Percentiles rank a stretch among this genome's conserved stretches.
phyloP scores from a whole-genome alignment of 2,113 vertebrate species.

The Speoplatyrhinus poulsoni region DNA sequence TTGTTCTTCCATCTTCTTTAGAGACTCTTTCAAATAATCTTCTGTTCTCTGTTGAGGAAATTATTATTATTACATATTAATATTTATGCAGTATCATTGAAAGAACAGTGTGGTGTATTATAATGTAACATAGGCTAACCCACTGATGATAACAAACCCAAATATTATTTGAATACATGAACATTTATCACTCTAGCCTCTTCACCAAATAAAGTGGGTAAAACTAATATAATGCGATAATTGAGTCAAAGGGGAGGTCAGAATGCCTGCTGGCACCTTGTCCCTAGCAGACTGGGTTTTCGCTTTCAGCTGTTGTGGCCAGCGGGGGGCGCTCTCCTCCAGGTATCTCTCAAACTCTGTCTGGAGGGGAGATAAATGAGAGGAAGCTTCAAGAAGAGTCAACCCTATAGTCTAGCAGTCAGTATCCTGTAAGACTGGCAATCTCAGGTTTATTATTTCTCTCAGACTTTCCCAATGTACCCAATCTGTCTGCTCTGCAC shows the following conservation, averaged over 20 bases:
- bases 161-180: too few relatives aligned
- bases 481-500: too few relatives aligned
- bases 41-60: constrained; percentile 48
- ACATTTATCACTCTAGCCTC: too few relatives aligned
- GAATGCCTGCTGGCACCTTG: constrained; percentile 37
- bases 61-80: background rate
- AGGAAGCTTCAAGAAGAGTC: background rate
- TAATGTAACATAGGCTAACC: too few relatives aligned
- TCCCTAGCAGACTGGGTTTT: constrained; percentile 47
- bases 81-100: background rate
- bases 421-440: too few relatives aligned
- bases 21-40: constrained; percentile 34
- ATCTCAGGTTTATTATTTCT: too few relatives aligned
- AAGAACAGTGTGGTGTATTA: background rate
- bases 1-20: constrained; percentile 33
- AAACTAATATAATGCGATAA: background rate
- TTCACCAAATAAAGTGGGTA: background rate
- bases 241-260: background rate
- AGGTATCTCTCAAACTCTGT: constrained; percentile 69
- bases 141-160: too few relatives aligned
- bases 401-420: too few relatives aligned
- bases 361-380: constrained; percentile 43
- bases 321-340: constrained; percentile 52
- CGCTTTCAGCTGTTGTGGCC: constrained; percentile 63
- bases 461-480: too few relatives aligned